Percentiles rank a stretch among this genome's conserved stretches.
Conservation (phyloP, 2,113 vertebrate species). For the Platysteira castanea region DNA sequence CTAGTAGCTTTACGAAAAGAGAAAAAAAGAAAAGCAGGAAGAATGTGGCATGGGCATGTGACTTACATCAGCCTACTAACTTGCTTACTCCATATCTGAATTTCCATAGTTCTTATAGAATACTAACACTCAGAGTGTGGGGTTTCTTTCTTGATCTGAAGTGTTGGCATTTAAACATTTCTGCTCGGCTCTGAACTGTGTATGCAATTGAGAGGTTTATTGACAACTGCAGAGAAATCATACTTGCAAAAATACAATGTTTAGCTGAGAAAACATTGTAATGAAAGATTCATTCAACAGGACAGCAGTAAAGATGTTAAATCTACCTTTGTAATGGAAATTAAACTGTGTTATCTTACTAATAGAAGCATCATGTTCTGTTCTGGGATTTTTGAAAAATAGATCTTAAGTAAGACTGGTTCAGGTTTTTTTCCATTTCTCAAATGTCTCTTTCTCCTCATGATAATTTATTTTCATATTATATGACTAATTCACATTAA, state of each 20-base stretch:
- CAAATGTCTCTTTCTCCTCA: not conserved
- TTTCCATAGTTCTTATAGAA: not conserved
- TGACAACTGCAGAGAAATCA: not conserved
- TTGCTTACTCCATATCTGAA: not conserved
- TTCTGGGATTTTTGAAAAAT: not conserved
- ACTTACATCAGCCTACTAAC: not conserved
- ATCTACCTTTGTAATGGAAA: not conserved
- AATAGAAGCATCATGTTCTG: not conserved
- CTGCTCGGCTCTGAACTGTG: not conserved
- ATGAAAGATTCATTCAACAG: not conserved
- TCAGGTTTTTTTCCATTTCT: not conserved
- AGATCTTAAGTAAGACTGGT: not conserved
- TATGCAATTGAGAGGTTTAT: not conserved
- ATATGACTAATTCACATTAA: not conserved
- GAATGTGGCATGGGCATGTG: not conserved
- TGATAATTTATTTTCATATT: not conserved
- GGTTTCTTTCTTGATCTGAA: not conserved
- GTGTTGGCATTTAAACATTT: not conserved
- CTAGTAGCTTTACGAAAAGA: not conserved
- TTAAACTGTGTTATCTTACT: not conserved
- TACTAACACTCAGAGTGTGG: not conserved
- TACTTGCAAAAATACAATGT: not conserved
- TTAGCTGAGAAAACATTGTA: not conserved
- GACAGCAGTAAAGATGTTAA: not conserved
- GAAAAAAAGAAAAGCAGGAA: not conserved